These are phyloP conservation scores for Octodonta nipae DNA, from an alignment of 2,888 invertebrate species.

Conservation along the genomic window DNA sequence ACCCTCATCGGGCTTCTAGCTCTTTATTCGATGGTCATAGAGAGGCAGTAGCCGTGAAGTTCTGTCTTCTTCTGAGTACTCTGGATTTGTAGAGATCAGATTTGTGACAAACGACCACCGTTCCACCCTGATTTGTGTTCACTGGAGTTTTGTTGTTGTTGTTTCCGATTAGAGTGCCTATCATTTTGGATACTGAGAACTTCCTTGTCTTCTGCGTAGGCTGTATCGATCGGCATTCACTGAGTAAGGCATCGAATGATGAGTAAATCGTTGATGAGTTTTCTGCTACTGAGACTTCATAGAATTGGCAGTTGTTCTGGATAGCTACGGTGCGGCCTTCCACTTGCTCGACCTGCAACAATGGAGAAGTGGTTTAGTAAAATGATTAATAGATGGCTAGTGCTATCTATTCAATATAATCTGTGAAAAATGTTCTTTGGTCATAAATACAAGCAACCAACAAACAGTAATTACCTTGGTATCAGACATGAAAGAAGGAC, in stretches of 20 bases:
- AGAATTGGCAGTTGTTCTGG: constrained; percentile 57
- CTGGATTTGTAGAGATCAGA: constrained; percentile 45
- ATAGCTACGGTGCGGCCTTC: constrained; percentile 57
- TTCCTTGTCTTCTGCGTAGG: constrained; percentile 47
- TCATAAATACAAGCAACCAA: too few species aligned
- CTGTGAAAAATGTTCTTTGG: too few species aligned
- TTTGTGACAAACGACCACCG: constrained; percentile 47
- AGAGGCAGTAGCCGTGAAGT: constrained; percentile 49
- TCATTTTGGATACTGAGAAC: constrained; percentile 68
- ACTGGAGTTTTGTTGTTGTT: constrained; percentile 30
- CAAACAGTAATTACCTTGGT: too few species aligned
- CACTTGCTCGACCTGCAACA: constrained; percentile 53
- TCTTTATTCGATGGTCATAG: constrained; percentile 44
- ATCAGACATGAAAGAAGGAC: too few species aligned
- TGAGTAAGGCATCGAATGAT: constrained; percentile 55
- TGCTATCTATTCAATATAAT: too few species aligned
- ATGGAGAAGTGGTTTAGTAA: constrained; percentile 12
- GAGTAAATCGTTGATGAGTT: constrained; percentile 61
- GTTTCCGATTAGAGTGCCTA: constrained; percentile 56
- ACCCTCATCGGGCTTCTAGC: constrained; percentile 25
- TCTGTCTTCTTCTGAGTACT: constrained; percentile 43
- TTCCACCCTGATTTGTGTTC: constrained; percentile 39
- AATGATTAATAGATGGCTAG: too few species aligned
- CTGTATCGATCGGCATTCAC: constrained; percentile 45
- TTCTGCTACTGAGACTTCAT: constrained; percentile 71